Evolutionary conservation across 2,113 vertebrate species (phyloP), one percentile per base, ranked within the genome.

Genomic region (Oncorhynchus nerka): DNA sequence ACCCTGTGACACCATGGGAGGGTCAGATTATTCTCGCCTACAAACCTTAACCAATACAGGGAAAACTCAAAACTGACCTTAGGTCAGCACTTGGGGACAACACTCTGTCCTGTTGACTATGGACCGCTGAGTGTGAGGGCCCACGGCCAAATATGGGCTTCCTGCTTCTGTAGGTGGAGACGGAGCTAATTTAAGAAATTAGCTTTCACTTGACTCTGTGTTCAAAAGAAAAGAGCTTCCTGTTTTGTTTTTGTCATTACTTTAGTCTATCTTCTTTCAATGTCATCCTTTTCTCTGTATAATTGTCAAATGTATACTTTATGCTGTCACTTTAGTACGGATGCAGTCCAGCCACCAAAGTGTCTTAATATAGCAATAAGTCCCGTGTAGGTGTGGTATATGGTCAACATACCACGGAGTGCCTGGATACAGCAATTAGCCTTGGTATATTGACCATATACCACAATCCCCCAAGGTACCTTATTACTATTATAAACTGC

Each of bases 311-410:
- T 6, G 55, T 15, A 57, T 68, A 20, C 19, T 68, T 32, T 68
- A 32, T 68, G 30, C 16, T 39, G 67, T 48, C 57, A 64, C 16
- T 57, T 51, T 80, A 76, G 74, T 78, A 72, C 12, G 73, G 69
- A 71, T 80, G 51, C 76, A 77, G 79, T 81, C 79, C 65, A 79
- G 76, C 77, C 20, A 89, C 83, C 75, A 70, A 88, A 82, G 85
- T 92, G 90, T 88, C 89, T 91, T 90, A 73, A 11, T 45, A 1
- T 2, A 45, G 39, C 2, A 45, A 45, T 45, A 45, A 45, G 39
- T 9, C 2, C 39, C 39, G 9, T 12, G 39, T 2, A 45, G 39
- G 39, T 45, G 39, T 11, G 39, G 39, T 45, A 45, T 45, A 45
- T 45, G 39, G 39, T 45, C 39, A 45, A 45, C 9, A 11, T 45